These are phyloP conservation scores for Uloborus plumipes DNA, from an alignment of 2,888 invertebrate species.

Conservation along the genomic window DNA sequence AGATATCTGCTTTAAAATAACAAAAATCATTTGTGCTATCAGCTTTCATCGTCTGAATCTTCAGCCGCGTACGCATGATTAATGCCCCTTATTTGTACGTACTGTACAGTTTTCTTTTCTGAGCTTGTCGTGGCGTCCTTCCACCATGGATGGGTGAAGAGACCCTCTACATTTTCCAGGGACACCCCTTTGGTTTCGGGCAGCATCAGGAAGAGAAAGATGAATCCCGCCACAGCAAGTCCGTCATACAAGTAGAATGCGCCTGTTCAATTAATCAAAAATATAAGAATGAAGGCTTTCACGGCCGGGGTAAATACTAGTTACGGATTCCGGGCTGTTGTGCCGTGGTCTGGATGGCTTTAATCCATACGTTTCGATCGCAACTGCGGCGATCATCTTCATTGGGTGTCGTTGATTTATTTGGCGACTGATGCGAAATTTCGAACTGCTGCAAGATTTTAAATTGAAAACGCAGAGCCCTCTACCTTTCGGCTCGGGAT, in stretches of 20 bases:
- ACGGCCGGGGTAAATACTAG: too few relatives aligned
- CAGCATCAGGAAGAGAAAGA: constrained; percentile 73
- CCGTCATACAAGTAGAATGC: constrained; percentile 75
- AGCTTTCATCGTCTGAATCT: constrained; percentile 58
- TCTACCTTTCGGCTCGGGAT: too few relatives aligned
- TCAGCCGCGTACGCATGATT: constrained; percentile 69
- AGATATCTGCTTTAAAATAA: too few relatives aligned
- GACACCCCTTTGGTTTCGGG: constrained; percentile 75
- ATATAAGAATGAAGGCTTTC: too few relatives aligned
- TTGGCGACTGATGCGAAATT: too few relatives aligned
- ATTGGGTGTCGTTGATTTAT: too few relatives aligned
- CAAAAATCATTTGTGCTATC: constrained; percentile 3
- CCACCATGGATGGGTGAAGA: constrained; percentile 70
- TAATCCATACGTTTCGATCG: too few relatives aligned
- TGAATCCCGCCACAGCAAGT: constrained; percentile 72
- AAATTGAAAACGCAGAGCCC: too few relatives aligned
- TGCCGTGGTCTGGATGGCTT: too few relatives aligned
- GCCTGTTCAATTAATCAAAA: constrained; percentile 69
- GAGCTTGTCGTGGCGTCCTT: constrained; percentile 40
- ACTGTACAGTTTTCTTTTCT: constrained; percentile 71
- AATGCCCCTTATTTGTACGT: constrained; percentile 73
- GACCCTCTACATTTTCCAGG: constrained; percentile 74
- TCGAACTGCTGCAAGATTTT: too few relatives aligned
- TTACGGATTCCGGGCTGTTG: too few relatives aligned
- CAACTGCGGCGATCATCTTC: too few relatives aligned